Evolutionary conservation across 2,113 vertebrate genomes (phyloP).

Genomic region (Anolis carolinensis): DNA sequence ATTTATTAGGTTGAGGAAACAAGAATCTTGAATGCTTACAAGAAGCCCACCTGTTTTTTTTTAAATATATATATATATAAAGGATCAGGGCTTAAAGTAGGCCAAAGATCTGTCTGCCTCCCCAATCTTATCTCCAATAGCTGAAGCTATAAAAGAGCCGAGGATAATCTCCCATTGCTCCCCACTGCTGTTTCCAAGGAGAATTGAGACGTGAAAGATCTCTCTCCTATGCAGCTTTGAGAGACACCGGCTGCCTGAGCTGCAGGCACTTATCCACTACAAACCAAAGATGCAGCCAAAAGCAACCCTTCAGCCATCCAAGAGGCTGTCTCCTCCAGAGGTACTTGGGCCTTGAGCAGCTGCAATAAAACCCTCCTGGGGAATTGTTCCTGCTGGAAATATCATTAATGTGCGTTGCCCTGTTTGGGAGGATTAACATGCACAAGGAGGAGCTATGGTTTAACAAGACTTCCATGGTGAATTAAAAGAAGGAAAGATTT

Average conservation of each 20-base stretch:
- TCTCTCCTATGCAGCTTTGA: conserved; percentile 5
- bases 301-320: conserved; percentile 43
- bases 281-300: conserved; percentile 26
- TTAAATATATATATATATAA: neutral
- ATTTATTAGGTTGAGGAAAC: conserved; percentile 64
- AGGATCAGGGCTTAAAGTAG: neutral
- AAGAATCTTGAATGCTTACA: conserved; percentile 26
- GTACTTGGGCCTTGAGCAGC: neutral
- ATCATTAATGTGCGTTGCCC: conserved; percentile 76
- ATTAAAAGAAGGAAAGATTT: neutral
- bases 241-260: conserved; percentile 5
- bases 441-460: conserved; percentile 46
- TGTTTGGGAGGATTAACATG: conserved; percentile 62
- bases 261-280: conserved; percentile 47
- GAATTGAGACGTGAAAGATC: neutral
- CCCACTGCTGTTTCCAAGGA: neutral
- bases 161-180: neutral
- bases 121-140: accelerated
- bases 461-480: conserved; percentile 62
- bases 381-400: conserved; percentile 72
- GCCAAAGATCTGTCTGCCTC: neutral
- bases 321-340: conserved; percentile 18
- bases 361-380: conserved; percentile 19
- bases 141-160: neutral
- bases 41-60: neutral